Evolutionary conservation across 2,113 vertebrate species (phyloP).

Genomic region (Murina feae): DNA sequence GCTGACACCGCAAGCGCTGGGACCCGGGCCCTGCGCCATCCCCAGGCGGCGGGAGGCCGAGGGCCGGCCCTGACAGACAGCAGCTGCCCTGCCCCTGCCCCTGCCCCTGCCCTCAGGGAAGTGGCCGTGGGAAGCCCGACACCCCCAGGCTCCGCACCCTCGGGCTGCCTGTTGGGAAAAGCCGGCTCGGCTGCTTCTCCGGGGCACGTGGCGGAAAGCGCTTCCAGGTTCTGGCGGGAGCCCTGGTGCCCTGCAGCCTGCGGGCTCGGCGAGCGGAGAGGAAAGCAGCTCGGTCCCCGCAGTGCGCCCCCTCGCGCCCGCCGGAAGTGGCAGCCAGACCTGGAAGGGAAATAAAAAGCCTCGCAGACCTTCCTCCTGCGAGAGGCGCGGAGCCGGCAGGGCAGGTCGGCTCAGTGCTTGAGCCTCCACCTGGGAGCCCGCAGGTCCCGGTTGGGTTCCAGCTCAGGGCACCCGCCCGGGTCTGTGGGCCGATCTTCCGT

Average conservation of each 20-base stretch:
- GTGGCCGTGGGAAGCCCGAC: rapidly evolving
- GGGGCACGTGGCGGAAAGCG: not conserved
- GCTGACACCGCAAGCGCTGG: not conserved
- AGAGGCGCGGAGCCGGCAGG: too few species aligned
- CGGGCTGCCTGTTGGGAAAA: rapidly evolving
- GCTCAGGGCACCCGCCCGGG: too few species aligned
- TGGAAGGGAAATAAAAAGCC: rapidly evolving
- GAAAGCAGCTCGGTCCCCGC: not conserved
- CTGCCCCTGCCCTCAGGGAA: rapidly evolving
- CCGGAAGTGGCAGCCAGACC: too few species aligned
- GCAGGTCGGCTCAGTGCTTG: too few species aligned
- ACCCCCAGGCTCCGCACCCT: conserved; percentile 21
- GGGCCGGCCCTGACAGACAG: not conserved
- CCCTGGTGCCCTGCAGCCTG: rapidly evolving
- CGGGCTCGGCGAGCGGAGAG: rapidly evolving
- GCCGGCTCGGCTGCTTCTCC: too few species aligned
- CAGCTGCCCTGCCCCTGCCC: not conserved
- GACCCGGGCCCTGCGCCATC: rapidly evolving
- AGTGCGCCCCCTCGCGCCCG: not conserved
- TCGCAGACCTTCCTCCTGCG: rapidly evolving
- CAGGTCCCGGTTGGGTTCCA: too few species aligned
- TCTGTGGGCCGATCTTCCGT: too few species aligned
- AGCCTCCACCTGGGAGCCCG: too few species aligned
- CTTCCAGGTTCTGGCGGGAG: not conserved
- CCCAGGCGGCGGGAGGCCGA: not conserved